Evolutionary conservation across 2,888 invertebrate species (phyloP), one percentile per base, ranked within the genome.

Genomic region (Coenonympha glycerion): DNA sequence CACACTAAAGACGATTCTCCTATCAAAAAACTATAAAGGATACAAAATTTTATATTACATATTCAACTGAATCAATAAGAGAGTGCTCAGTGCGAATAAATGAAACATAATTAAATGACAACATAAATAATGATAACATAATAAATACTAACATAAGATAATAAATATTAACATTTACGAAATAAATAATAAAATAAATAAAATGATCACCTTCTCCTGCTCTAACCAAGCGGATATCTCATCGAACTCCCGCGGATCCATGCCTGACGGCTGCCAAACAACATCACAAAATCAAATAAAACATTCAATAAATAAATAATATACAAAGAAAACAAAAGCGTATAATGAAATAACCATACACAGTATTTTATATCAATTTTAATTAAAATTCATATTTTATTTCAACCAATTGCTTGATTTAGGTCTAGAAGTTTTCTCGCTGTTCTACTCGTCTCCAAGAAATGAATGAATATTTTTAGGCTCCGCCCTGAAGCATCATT

Each of bases 171-270:
- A 9, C 24, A 24, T 26, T 3, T 18, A 41, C 48, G 24, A 50
- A 45, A 55, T 46, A 28, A 37, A 44, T 54, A 52, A 53, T 49
- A 48, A 63, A 66, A 47, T 40, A 55, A 59, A 62, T 41, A 53
- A 62, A 66, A 62, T 54, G 52, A 68, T 69, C 71, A 80, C 91
- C 92, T 91, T 90, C 91, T 95, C 92, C 90, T 93, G 89, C 69
- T 93, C 92, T 78, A 97, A 91, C 97, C 97, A 97, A 84, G 95
- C 95, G 73, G 95, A 95, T 90, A 97, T 97, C 88, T 97, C 97
- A 88, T 94, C 95, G 86, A 96, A 94, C 85, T 97, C 96, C 79
- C 92, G 91, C 79, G 95, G 93, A 89, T 92, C 89, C 80, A 90
- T 89, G 59, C 81, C 85, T 58, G 85, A 72, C 42, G 84, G 83